These are phyloP conservation scores for Ecliptopera silaceata DNA, from an alignment of 2,888 invertebrate species.

Conservation along the genomic window DNA sequence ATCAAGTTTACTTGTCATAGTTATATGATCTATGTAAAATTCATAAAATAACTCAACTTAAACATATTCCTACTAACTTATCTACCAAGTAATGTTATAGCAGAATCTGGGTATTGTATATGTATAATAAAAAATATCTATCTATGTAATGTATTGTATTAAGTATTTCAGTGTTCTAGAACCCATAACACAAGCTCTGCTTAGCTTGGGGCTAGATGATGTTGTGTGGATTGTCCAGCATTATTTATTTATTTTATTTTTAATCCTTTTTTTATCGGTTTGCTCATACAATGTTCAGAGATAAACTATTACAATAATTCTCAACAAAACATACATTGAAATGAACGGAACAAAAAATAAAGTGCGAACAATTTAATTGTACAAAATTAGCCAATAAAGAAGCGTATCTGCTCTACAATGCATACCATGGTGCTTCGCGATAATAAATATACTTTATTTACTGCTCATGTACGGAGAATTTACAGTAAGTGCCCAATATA, in stretches of 20 bases:
- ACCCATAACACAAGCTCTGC: no score
- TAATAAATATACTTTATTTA: conserved; percentile 77
- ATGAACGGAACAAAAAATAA: conserved; percentile 46
- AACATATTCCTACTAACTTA: no score
- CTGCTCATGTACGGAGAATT: conserved; percentile 65
- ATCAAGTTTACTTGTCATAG: no score
- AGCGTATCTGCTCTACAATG: conserved; percentile 72
- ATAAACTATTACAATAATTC: conserved; percentile 74
- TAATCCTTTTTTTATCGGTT: background rate
- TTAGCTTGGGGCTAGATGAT: no score
- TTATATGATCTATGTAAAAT: no score
- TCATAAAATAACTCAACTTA: no score
- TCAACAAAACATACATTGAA: conserved; percentile 56
- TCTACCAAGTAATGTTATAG: no score
- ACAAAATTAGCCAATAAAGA: conserved; percentile 82
- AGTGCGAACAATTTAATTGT: conserved; percentile 78
- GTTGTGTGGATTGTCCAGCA: no score
- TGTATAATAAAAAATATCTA: no score
- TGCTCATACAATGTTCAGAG: conserved; percentile 46
- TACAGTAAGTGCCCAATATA: conserved; percentile 69
- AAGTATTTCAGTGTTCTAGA: no score
- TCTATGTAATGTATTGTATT: no score
- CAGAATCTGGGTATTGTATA: no score
- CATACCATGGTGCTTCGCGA: conserved; percentile 62
- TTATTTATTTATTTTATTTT: background rate